Conservation (phyloP, 2,113 vertebrate genomes). For the Phaethornis superciliosus region DNA sequence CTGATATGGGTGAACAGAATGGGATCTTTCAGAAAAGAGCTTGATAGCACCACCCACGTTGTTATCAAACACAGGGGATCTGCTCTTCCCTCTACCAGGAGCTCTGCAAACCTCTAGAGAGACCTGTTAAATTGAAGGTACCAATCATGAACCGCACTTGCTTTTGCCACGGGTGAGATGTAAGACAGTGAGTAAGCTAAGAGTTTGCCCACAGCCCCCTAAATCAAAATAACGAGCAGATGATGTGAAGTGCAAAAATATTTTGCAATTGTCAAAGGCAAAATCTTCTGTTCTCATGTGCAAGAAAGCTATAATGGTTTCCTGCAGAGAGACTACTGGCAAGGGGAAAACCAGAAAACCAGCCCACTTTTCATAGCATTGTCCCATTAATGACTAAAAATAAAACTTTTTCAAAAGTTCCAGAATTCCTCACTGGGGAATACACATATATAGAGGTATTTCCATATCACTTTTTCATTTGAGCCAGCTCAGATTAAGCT, state of each 20-base stretch:
- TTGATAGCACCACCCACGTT: neutral
- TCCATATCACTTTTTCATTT: neutral
- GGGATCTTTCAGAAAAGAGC: neutral
- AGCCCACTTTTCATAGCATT: neutral
- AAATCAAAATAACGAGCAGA: conserved; percentile 5
- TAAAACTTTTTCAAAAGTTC: conserved; percentile 18
- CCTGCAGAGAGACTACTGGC: neutral
- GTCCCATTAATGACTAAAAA: neutral
- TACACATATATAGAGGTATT: neutral
- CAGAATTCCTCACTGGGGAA: conserved; percentile 14
- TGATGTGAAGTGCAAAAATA: neutral
- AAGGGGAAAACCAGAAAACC: neutral
- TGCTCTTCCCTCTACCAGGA: neutral
- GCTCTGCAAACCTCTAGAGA: neutral
- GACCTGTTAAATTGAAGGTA: neutral
- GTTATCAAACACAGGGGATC: neutral
- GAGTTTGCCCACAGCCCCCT: neutral
- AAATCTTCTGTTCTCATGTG: neutral
- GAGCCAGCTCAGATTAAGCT: neutral
- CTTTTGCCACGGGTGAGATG: neutral
- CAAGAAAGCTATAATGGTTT: neutral
- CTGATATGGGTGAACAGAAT: neutral
- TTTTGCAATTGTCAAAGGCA: neutral
- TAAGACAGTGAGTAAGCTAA: neutral
- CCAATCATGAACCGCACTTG: neutral